phyloP scores from a whole-genome alignment of 1,140 invertebrate genomes.

The Penaeus chinensis region DNA sequence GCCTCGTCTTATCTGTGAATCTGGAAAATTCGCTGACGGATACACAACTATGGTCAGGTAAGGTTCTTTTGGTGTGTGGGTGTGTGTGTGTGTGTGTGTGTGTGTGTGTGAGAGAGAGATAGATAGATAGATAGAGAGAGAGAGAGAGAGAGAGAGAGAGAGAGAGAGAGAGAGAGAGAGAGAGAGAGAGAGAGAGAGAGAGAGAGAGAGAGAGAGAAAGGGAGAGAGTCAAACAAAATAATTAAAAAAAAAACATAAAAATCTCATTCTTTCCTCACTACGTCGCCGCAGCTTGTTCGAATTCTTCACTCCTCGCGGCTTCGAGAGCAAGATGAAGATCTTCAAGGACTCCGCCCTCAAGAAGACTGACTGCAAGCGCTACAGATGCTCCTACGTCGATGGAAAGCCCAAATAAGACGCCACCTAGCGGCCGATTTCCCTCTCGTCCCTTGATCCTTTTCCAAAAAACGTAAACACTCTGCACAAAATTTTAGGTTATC shows the following conservation, averaged over 20 bases:
- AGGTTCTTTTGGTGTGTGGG: not conserved
- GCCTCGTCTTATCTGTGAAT: constrained; percentile 37
- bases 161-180: no score
- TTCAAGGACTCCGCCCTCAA: constrained; percentile 44
- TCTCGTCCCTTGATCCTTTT: no score
- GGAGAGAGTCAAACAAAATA: not conserved
- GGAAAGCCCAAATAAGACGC: not conserved
- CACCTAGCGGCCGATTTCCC: no score
- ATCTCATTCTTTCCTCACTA: not conserved
- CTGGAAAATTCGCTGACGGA: constrained; percentile 34
- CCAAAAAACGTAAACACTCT: no score
- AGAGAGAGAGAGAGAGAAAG: no score
- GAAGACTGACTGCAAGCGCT: constrained; percentile 28
- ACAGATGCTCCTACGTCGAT: constrained; percentile 38
- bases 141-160: no score
- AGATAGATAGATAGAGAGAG: no score
- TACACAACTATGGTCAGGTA: constrained; percentile 29
- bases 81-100: no score
- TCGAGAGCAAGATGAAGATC: constrained; percentile 35
- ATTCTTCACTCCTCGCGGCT: constrained; percentile 22
- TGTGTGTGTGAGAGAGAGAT: no score
- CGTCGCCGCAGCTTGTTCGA: constrained; percentile 33
- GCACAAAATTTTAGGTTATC: no score
- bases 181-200: no score
- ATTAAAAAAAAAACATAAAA: not conserved